phyloP scores from a whole-genome alignment of 1,140 invertebrate species.

The Pseudomyrmex concolor region DNA sequence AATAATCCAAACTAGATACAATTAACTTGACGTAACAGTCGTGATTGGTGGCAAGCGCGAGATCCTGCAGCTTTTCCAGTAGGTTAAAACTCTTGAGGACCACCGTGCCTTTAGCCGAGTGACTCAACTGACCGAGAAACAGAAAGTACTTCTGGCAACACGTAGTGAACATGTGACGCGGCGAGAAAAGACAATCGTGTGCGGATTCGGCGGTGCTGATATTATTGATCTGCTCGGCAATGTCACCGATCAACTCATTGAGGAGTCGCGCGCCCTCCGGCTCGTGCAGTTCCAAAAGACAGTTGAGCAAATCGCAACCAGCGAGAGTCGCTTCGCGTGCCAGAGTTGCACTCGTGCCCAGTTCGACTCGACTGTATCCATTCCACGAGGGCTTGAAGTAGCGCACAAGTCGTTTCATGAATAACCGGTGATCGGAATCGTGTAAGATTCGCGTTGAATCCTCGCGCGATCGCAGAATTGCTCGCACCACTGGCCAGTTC shows the following conservation, averaged over 20 bases:
- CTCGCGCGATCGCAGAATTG: conserved; percentile 84
- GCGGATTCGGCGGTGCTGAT: conserved; percentile 90
- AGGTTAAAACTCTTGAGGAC: conserved; percentile 92
- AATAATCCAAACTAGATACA: conserved; percentile 95
- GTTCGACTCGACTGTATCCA: conserved; percentile 90
- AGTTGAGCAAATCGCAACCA: conserved; percentile 92
- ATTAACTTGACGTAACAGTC: conserved; percentile 97
- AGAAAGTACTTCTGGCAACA: conserved; percentile 97
- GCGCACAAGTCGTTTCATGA: conserved; percentile 92
- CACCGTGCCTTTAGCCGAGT: conserved; percentile 89
- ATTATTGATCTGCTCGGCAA: conserved; percentile 90
- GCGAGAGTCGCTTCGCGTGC: conserved; percentile 88
- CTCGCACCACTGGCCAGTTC: conserved; percentile 88
- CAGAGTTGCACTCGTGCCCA: conserved; percentile 86
- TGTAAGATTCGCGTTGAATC: conserved; percentile 76
- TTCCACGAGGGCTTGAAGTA: conserved; percentile 96
- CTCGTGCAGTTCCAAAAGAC: conserved; percentile 86
- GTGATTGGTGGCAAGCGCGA: conserved; percentile 93
- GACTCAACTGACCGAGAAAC: conserved; percentile 94
- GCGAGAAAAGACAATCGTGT: conserved; percentile 95
- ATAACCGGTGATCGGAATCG: conserved; percentile 91
- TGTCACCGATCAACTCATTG: conserved; percentile 92
- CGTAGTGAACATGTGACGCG: conserved; percentile 93
- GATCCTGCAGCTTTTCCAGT: conserved; percentile 91
- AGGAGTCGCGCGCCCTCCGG: conserved; percentile 88